phyloP scores from a whole-genome alignment of 1,140 invertebrate species.

The Ephestia elutella region DNA sequence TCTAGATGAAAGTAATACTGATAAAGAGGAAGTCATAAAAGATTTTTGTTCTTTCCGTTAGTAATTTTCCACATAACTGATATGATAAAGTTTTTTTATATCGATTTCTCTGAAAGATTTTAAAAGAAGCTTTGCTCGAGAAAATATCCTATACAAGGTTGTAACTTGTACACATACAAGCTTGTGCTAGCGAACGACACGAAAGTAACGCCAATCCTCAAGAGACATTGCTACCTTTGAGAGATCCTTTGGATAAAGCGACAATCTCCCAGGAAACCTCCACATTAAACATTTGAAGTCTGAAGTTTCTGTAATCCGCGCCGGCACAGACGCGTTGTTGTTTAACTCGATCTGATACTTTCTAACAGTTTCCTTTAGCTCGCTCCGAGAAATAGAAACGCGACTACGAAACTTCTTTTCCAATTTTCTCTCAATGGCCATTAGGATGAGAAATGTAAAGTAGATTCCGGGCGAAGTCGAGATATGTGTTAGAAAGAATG shows the following conservation, averaged over 20 bases:
- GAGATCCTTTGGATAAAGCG: conserved; percentile 1
- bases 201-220: neutral
- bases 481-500: conserved; percentile 68
- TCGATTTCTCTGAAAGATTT: too few relatives aligned
- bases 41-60: too few relatives aligned
- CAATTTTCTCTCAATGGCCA: conserved; percentile 65
- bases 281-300: conserved; percentile 4
- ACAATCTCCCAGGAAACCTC: neutral
- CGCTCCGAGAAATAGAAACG: conserved; percentile 28
- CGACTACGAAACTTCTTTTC: conserved; percentile 61
- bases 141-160: neutral
- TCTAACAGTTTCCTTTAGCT: conserved; percentile 17
- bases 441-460: conserved; percentile 65
- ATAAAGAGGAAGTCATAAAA: neutral
- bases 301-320: conserved; percentile 5
- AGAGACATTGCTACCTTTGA: conserved; percentile 3
- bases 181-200: neutral
- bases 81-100: too few relatives aligned
- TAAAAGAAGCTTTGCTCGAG: neutral
- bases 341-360: conserved; percentile 16
- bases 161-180: neutral
- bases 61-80: too few relatives aligned
- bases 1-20: neutral
- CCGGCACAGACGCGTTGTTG: conserved; percentile 7
- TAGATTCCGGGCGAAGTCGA: conserved; percentile 58